Conservation (phyloP, 2,113 vertebrate genomes). For the Eptatretus burgeri region DNA sequence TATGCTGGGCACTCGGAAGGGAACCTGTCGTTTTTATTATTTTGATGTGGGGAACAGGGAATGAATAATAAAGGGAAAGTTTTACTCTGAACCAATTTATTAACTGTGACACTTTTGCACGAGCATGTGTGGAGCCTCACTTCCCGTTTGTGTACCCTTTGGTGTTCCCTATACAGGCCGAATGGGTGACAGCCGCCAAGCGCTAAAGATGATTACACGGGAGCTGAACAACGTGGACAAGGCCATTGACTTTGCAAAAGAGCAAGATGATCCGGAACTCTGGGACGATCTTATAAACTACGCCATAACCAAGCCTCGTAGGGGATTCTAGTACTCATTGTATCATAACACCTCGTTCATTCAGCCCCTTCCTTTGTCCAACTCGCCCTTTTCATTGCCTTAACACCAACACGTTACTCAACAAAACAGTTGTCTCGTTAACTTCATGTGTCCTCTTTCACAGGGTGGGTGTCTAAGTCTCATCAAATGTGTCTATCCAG, state of each 20-base stretch:
- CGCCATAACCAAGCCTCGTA: constrained; percentile 93
- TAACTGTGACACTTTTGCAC: too few species aligned
- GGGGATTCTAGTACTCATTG: constrained; percentile 11
- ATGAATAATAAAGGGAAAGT: too few species aligned
- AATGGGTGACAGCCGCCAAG: constrained; percentile 83
- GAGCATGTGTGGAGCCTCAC: too few species aligned
- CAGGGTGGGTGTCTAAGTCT: not conserved
- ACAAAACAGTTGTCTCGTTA: not conserved
- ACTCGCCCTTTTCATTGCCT: too few species aligned
- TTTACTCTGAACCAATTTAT: too few species aligned
- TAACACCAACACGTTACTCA: not conserved
- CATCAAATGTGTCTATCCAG: not conserved
- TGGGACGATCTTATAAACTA: constrained; percentile 95
- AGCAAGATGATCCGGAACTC: constrained; percentile 77
- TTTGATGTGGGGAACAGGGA: too few species aligned
- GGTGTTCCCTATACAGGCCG: constrained; percentile 24
- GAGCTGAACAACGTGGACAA: constrained; percentile 73
- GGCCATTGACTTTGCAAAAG: constrained; percentile 93
- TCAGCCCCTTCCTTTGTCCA: too few species aligned
- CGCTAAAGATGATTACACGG: constrained; percentile 96
- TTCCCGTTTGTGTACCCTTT: too few species aligned
- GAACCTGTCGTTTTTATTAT: too few species aligned
- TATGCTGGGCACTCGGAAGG: too few species aligned
- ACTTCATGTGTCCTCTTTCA: not conserved
- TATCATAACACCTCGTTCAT: too few species aligned